Base-by-base conservation (phyloP, 1,140 invertebrate genomes). In the Lineus longissimus region DNA sequence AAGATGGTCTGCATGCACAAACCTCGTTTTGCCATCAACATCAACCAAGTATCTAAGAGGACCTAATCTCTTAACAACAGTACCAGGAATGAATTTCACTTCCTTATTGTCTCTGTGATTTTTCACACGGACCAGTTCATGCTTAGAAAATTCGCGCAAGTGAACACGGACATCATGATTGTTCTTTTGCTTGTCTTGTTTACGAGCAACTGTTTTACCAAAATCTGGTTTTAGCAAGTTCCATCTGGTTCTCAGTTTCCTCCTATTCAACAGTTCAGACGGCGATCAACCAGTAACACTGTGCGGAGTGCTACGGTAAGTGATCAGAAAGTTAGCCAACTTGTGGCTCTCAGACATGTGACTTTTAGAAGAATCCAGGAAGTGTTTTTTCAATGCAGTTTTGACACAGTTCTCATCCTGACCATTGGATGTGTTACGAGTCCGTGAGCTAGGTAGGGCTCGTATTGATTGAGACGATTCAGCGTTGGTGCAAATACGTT, bases 361-460 rank as follows among this genome's bases (percentile, higher is more conserved):
- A 36, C 33, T 7, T 36, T 36, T 36, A 15, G 4, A 4, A 36
- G 33, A 7, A 36, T 36, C 33, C 33, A 36, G 33, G 33, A 36
- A 7, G 15, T 36, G 33, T 36, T 36, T 36, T 15, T 58, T 57
- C 31, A 66, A 40, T 17, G 61, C 45, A 15, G 41, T 25, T 64
- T 68, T 56, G 13, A 68, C 63, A 4, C 55, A 61, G n/a, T 64
- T 51, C 55, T 72, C 68, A 1, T 59, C 70, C 36, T 62, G 33
- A 36, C 63, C 65, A 56, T 70, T 70, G 17, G 65, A 68, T n/a
- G n/a, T n/a, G n/a, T n/a, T n/a, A n/a, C n/a, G n/a, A n/a, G n/a
- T n/a, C n/a, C n/a, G n/a, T n/a, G n/a, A n/a, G n/a, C n/a, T n/a
- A n/a, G n/a, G n/a, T n/a, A n/a, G n/a, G n/a, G n/a, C n/a, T n/a